These are phyloP conservation scores for Aphelenchoides besseyi DNA, from an alignment of 1,140 invertebrate species.

Conservation along the genomic window DNA sequence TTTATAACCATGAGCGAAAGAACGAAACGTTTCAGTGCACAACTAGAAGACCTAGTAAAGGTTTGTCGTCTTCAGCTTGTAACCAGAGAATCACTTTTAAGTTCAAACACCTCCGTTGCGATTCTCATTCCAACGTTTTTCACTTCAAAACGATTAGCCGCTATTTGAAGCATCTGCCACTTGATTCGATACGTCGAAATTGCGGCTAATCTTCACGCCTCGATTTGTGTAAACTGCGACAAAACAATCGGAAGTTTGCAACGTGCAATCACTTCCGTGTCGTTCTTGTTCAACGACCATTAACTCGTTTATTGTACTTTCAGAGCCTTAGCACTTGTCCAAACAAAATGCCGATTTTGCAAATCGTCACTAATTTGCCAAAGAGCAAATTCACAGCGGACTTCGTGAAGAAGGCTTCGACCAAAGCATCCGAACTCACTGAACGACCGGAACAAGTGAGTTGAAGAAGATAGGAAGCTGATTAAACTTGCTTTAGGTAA, in stretches of 20 bases:
- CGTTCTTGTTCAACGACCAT: neutral
- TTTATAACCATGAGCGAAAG: neutral
- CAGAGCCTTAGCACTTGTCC: neutral
- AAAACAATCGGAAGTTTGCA: neutral
- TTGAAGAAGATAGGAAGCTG: no score
- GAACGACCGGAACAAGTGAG: constrained; percentile 4
- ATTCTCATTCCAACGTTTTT: no score
- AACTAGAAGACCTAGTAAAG: no score
- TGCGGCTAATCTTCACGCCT: neutral
- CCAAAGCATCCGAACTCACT: neutral
- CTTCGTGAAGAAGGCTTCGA: constrained; percentile 3
- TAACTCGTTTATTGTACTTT: constrained; percentile 1
- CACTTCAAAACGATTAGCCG: no score
- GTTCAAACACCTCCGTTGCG: no score
- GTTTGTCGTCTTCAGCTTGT: no score
- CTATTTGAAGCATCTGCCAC: neutral
- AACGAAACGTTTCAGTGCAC: no score
- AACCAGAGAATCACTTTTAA: no score
- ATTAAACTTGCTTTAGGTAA: neutral
- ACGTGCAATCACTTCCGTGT: neutral
- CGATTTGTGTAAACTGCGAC: neutral
- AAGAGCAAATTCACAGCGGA: constrained; percentile 9
- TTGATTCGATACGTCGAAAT: neutral
- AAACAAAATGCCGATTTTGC: constrained; percentile 6
- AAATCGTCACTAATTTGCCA: constrained; percentile 8